Evolutionary conservation across 2,113 vertebrate genomes (phyloP).

Genomic region (Pantherophis guttatus): DNA sequence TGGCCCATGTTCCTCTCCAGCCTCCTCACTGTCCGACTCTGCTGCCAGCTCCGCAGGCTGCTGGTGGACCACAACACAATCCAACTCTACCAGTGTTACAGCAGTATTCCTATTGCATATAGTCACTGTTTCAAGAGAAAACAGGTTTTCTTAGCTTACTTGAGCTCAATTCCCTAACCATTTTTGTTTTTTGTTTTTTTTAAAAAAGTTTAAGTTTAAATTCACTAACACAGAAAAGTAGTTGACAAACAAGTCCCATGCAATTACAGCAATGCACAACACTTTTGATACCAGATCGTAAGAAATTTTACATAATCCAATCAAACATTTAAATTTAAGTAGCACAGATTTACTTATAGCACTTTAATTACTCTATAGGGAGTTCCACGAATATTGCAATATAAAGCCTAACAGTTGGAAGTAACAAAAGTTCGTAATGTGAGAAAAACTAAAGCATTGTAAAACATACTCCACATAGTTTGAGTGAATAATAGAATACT

Average conservation of each 20-base stretch:
- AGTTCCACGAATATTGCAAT: slow-evolving; percentile 30
- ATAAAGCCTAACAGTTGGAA: slow-evolving; percentile 2
- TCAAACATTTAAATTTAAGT: slow-evolving; percentile 61
- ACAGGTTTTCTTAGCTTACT: not conserved
- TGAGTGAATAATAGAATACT: not conserved
- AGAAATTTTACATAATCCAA: slow-evolving; percentile 68
- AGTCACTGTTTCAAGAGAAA: no score
- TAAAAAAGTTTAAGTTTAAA: not conserved
- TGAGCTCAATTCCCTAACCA: not conserved
- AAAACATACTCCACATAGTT: not conserved
- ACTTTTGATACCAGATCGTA: slow-evolving; percentile 52
- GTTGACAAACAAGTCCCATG: not conserved
- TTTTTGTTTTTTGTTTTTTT: not conserved
- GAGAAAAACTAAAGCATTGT: not conserved
- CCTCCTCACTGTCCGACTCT: no score
- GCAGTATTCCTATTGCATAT: not conserved
- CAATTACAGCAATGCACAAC: not conserved
- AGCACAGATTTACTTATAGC: slow-evolving; percentile 53
- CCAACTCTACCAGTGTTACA: not conserved
- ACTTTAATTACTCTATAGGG: slow-evolving; percentile 58
- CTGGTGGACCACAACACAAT: no score
- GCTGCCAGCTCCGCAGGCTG: no score
- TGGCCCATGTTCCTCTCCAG: no score
- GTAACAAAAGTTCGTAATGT: not conserved
- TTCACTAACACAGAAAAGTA: not conserved